These are phyloP conservation scores for Chlamydotis undulata DNA, from an alignment of 2,113 vertebrate species.

Conservation along the genomic window DNA sequence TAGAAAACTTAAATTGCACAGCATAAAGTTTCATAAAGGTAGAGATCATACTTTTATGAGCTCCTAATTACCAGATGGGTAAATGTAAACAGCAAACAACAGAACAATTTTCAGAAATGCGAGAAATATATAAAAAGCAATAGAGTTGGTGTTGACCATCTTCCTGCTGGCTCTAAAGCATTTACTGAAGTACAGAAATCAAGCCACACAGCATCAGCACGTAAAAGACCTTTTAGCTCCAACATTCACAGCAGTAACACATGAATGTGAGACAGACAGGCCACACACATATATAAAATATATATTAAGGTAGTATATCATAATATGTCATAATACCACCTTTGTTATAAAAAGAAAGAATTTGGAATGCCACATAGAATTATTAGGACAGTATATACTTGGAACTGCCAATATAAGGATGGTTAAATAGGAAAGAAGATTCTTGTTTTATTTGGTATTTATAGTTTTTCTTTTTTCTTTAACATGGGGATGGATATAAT, in stretches of 20 bases:
- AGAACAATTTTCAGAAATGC: neutral
- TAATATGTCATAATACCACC: neutral
- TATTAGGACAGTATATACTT: neutral
- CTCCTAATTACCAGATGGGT: neutral
- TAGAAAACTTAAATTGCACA: neutral
- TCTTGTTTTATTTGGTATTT: neutral
- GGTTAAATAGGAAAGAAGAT: neutral
- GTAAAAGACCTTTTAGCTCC: neutral
- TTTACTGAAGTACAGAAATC: neutral
- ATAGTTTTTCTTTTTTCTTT: too few relatives aligned
- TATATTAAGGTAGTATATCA: neutral
- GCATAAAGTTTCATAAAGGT: neutral
- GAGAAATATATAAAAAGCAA: neutral
- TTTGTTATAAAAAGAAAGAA: neutral
- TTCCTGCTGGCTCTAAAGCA: neutral
- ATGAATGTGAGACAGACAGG: neutral
- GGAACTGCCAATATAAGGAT: neutral
- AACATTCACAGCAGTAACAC: neutral
- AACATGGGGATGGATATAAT: too few relatives aligned
- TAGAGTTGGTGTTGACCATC: neutral
- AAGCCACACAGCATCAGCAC: neutral
- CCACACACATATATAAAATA: neutral
- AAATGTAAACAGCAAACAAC: neutral
- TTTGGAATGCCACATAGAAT: neutral
- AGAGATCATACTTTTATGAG: neutral